phyloP scores from a whole-genome alignment of 2,797 vertebrate species.

The Coregonus sp. region DNA sequence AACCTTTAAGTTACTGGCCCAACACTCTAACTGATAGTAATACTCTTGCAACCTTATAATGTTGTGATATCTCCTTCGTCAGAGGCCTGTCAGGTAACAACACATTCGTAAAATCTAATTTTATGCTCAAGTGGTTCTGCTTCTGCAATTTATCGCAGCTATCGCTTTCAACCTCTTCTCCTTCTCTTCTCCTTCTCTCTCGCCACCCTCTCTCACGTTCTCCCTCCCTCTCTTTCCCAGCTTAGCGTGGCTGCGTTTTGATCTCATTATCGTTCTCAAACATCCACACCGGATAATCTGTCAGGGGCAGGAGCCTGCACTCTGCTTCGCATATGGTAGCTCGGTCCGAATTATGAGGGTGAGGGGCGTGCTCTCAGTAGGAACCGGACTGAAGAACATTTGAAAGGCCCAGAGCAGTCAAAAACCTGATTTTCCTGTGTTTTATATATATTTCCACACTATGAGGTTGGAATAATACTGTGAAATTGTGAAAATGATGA shows the following conservation, averaged over 20 bases:
- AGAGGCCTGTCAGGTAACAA: slow-evolving; percentile 84
- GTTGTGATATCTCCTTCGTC: slow-evolving; percentile 79
- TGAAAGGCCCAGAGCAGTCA: too few species aligned
- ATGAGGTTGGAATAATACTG: too few species aligned
- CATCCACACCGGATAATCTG: slow-evolving; percentile 77
- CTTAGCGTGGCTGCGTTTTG: slow-evolving; percentile 70
- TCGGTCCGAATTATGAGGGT: slow-evolving; percentile 63
- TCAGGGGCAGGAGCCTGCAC: slow-evolving; percentile 63
- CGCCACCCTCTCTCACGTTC: slow-evolving; percentile 33
- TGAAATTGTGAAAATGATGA: too few species aligned
- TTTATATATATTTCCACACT: too few species aligned
- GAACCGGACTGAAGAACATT: too few species aligned
- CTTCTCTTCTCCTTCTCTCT: slow-evolving; percentile 5
- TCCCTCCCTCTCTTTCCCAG: slow-evolving; percentile 65
- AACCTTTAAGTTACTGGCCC: too few species aligned
- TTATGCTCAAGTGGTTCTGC: slow-evolving; percentile 86
- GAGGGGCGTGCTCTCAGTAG: slow-evolving; percentile 42
- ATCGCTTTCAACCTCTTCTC: slow-evolving; percentile 54
- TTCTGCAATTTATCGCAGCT: slow-evolving; percentile 79
- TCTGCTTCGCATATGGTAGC: slow-evolving; percentile 59
- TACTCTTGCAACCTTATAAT: slow-evolving; percentile 73
- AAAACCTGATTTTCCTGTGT: too few species aligned
- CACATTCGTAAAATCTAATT: slow-evolving; percentile 88
- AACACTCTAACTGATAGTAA: slow-evolving; percentile 61
- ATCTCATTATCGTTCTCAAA: slow-evolving; percentile 81